Evolutionary conservation across 2,797 vertebrate genomes (phyloP).

Genomic region (Intellagama lesueurii): DNA sequence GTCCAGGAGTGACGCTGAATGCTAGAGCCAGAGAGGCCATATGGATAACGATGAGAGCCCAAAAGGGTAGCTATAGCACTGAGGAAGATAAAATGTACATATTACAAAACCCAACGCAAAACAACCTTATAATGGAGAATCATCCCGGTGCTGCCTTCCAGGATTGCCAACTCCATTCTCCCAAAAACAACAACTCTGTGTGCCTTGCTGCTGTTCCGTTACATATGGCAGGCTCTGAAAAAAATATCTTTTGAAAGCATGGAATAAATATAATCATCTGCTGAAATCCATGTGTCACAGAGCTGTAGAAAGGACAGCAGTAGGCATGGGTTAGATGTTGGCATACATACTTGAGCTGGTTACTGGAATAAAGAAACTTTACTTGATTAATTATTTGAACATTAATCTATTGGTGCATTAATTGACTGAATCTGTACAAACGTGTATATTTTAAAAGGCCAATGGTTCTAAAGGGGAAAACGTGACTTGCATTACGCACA

Average conservation of each 20-base stretch:
- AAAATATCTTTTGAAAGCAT: background rate
- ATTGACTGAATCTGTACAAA: background rate
- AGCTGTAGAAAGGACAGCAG: background rate
- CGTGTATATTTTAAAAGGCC: background rate
- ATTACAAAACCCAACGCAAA: background rate
- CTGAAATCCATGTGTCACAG: background rate
- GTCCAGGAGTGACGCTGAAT: conserved; percentile 3
- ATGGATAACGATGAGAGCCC: conserved; percentile 3
- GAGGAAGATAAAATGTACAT: background rate
- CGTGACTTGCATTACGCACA: no score
- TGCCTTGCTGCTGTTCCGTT: background rate
- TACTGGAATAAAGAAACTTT: background rate
- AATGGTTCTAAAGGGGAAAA: background rate
- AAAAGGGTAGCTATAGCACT: background rate
- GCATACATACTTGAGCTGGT: background rate
- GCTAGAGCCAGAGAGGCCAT: conserved; percentile 38
- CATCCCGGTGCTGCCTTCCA: background rate
- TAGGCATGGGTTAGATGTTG: background rate
- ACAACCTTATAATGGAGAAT: background rate
- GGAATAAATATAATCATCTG: background rate
- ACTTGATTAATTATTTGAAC: no score
- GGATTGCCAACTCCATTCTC: no score
- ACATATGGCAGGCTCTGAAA: background rate
- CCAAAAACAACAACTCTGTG: background rate
- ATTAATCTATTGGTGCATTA: background rate